A percentile compares a stretch with the other conserved stretches of the same genome.
Conservation (phyloP, 2,888 invertebrate genomes). For the Eilema sororculum region DNA sequence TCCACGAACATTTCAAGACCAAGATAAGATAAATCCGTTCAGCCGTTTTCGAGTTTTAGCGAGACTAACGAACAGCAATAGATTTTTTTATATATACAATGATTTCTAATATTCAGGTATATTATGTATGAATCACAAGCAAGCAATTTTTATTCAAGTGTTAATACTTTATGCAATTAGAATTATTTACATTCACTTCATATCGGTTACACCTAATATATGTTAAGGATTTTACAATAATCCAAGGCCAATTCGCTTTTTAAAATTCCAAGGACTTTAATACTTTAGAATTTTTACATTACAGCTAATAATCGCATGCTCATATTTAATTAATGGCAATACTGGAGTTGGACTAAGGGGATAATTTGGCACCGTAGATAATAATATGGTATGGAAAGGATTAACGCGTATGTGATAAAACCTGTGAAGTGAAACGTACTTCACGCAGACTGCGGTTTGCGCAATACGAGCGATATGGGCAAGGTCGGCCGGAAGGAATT, state of each 20-base stretch:
- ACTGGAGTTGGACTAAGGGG: background rate
- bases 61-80: too few relatives aligned
- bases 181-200: conserved; percentile 21
- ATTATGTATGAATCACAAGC: background rate
- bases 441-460: conserved; percentile 38
- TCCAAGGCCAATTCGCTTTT: conserved; percentile 4
- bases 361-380: background rate
- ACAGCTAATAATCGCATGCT: background rate
- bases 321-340: background rate
- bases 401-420: conserved; percentile 14
- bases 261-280: background rate
- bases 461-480: conserved; percentile 63
- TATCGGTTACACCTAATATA: conserved; percentile 16
- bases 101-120: background rate
- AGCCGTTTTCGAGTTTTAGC: too few relatives aligned
- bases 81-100: too few relatives aligned
- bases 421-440: conserved; percentile 31
- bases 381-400: background rate
- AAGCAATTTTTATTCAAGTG: background rate
- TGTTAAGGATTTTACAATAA: conserved; percentile 12
- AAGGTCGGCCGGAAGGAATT: conserved; percentile 81
- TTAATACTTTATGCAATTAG: conserved; percentile 6
- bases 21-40: too few relatives aligned
- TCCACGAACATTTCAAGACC: too few relatives aligned
- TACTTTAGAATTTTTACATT: background rate